These are phyloP conservation scores for Agriopis leucophaearia DNA, from an alignment of 2,888 invertebrate species.

Conservation along the genomic window DNA sequence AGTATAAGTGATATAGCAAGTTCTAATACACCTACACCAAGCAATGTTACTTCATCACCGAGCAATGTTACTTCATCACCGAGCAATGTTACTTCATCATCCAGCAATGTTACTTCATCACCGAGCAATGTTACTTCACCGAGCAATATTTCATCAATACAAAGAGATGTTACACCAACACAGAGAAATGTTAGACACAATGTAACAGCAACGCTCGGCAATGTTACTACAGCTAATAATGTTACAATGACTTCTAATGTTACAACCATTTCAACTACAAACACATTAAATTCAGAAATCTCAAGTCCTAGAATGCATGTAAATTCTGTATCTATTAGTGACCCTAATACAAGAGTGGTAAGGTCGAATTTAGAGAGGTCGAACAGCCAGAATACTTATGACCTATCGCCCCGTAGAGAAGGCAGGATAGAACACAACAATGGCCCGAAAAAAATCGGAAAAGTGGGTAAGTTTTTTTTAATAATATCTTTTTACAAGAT, in stretches of 20 bases:
- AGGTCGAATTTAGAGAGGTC: slow-evolving; percentile 70
- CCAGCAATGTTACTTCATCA: too few species aligned
- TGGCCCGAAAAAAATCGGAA: slow-evolving; percentile 68
- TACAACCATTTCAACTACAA: slow-evolving; percentile 19
- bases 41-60: too few species aligned
- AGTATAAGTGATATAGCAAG: slow-evolving; percentile 20
- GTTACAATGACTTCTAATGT: slow-evolving; percentile 8
- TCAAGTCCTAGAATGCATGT: slow-evolving; percentile 27
- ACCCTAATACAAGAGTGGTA: slow-evolving; percentile 50
- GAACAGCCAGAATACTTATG: slow-evolving; percentile 74
- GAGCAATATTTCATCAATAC: not conserved
- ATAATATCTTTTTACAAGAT: not conserved
- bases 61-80: too few species aligned
- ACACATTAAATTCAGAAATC: slow-evolving; percentile 23
- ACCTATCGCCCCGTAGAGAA: slow-evolving; percentile 62
- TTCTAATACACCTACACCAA: slow-evolving; percentile 14
- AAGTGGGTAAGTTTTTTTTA: slow-evolving; percentile 64
- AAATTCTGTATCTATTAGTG: slow-evolving; percentile 38
- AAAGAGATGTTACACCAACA: not conserved
- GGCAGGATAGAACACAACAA: slow-evolving; percentile 61
- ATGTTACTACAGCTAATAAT: not conserved
- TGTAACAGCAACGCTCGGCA: not conserved
- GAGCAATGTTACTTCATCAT: not conserved
- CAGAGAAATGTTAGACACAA: not conserved
- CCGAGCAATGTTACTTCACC: not conserved